Evolutionary conservation across 2,113 vertebrate genomes (phyloP), one percentile per base, ranked within the genome.

Genomic region (Semicossyphus pulcher): DNA sequence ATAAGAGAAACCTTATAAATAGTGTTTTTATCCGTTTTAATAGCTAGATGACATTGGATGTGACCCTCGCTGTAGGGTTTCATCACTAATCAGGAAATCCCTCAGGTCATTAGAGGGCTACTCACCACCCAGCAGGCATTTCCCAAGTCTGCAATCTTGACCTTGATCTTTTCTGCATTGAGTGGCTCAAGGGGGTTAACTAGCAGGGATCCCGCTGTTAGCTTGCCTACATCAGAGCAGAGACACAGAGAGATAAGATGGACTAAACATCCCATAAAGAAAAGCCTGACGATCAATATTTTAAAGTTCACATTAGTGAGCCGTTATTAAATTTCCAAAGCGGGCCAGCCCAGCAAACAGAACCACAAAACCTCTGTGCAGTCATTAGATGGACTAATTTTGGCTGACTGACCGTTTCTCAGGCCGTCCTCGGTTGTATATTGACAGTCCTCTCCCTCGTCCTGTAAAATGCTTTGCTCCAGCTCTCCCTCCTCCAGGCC

Each of bases 41-140:
- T 21, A 72, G 32, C 21, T 34, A 62, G 44, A 61, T 76, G 34
- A 82, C 70, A 75, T 12, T 47, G 57, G 5, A 62, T 53, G 48
- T 68, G 72, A 70, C 42, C 29, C 23, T 45, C 6, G 42, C 66
- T 60, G 36, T 2, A 68, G 48, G 18, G 42, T 44, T 62, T 78
- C 36, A 36, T 65, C 60, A 12, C 62, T 66, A 82, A 84, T 81
- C 68, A 84, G 78, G 74, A 88, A 89, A 88, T 88, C 83, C 85
- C 80, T 81, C 0, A 37, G 67, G 83, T 89, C 70, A 81, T 84
- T 61, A 84, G 54, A 61, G 61, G 60, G 29, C 52, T 34, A 92
- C 97, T 98, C 93, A 99, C 97, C 96, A 99, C 96, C 98, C 98
- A 99, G 92, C 97, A 99, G 73, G 98, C 97, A 42, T 99, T 99